A percentile compares a stretch with the other conserved stretches of the same genome.
These are phyloP conservation scores for Pachypeltis micranthus DNA, from an alignment of 1,140 invertebrate genomes.

Conservation along the genomic window DNA sequence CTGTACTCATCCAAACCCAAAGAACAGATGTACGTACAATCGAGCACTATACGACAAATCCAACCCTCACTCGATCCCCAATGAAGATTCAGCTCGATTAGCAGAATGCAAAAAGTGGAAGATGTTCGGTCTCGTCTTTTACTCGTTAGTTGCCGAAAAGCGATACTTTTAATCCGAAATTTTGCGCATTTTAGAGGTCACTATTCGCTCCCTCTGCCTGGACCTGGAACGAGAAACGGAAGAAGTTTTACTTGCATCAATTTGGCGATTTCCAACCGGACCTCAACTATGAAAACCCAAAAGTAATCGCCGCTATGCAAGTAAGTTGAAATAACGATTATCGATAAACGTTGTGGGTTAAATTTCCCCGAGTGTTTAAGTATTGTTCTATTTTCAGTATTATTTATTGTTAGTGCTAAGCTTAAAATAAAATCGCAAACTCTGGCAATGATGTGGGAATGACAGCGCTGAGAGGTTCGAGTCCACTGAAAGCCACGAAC, in stretches of 20 bases:
- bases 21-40: no score
- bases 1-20: no score
- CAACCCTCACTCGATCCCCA: no score
- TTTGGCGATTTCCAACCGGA: conserved; percentile 58
- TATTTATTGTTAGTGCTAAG: no score
- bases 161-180: no score
- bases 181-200: background rate
- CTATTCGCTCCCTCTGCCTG: conserved; percentile 42
- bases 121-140: no score
- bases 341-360: background rate
- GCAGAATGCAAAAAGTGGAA: no score
- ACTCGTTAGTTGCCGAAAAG: no score
- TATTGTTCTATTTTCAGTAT: background rate
- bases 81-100: no score
- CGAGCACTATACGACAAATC: no score
- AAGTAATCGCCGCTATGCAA: conserved; percentile 47
- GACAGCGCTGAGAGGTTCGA: background rate
- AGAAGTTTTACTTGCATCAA: conserved; percentile 65
- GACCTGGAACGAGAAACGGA: conserved; percentile 45
- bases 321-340: conserved; percentile 29
- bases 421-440: background rate
- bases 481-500: background rate
- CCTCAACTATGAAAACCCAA: conserved; percentile 48
- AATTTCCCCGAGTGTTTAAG: background rate
- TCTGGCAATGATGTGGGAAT: background rate